A percentile compares a stretch with the other conserved stretches of the same genome.
phyloP scores from a whole-genome alignment of 1,140 invertebrate genomes.

The Musca vetustissima region DNA sequence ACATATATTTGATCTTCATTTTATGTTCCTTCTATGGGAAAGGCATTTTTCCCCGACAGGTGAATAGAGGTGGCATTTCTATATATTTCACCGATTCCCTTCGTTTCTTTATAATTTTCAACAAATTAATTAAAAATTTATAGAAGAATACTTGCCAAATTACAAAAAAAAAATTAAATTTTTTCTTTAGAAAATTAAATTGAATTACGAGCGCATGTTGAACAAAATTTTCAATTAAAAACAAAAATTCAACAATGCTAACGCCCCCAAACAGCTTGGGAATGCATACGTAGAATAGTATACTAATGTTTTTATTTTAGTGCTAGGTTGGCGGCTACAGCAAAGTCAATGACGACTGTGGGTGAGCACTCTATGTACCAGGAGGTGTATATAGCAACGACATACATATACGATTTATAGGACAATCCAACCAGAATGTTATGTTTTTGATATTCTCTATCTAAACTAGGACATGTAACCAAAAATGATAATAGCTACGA shows the following conservation, averaged over 20 bases:
- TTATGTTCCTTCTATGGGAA: no score
- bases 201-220: conserved; percentile 1
- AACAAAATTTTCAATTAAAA: not conserved
- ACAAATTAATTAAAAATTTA: conserved; percentile 18
- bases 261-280: conserved; percentile 7
- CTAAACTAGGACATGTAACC: no score
- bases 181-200: not conserved
- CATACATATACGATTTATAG: no score
- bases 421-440: no score
- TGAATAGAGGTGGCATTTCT: no score
- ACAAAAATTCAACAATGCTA: not conserved
- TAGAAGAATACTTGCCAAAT: conserved; percentile 13
- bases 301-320: not conserved
- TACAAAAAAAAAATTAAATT: not conserved
- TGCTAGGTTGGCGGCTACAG: not conserved
- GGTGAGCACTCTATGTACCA: not conserved
- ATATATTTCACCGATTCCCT: no score
- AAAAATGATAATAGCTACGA: no score
- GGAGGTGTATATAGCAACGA: no score
- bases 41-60: no score
- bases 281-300: not conserved
- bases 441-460: no score
- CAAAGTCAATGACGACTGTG: conserved; percentile 11
- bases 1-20: no score
- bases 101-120: not conserved